Percentiles rank a stretch among this genome's conserved stretches.
These are phyloP conservation scores for Phragmatobia fuliginosa DNA, from an alignment of 2,888 invertebrate species.

Conservation along the genomic window DNA sequence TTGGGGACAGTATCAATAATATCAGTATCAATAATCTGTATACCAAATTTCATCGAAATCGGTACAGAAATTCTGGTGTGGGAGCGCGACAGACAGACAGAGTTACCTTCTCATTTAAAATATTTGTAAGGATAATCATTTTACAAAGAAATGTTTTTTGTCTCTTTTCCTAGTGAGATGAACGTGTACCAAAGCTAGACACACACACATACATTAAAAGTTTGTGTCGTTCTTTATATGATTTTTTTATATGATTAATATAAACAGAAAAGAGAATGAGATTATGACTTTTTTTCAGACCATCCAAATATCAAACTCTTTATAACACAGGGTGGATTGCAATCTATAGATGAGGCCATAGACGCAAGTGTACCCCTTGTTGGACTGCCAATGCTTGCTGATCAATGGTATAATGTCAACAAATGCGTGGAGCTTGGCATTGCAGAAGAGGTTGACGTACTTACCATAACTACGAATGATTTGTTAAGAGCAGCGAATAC, in stretches of 20 bases:
- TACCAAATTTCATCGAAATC: no score
- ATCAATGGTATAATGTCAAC: slow-evolving; percentile 49
- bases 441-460: slow-evolving; percentile 32
- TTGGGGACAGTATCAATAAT: no score
- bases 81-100: no score
- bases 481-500: slow-evolving; percentile 13
- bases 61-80: no score
- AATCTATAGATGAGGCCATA: slow-evolving; percentile 46
- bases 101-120: no score
- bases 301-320: slow-evolving; percentile 55
- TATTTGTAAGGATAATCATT: neutral
- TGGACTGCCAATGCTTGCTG: slow-evolving; percentile 47
- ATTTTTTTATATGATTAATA: neutral
- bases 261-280: neutral
- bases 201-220: neutral
- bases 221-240: neutral
- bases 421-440: slow-evolving; percentile 42
- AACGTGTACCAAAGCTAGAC: neutral
- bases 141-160: neutral
- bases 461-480: slow-evolving; percentile 19
- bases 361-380: slow-evolving; percentile 51
- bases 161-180: neutral
- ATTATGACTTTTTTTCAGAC: slow-evolving; percentile 38
- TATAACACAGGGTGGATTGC: slow-evolving; percentile 51
- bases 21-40: no score